Evolutionary conservation across 2,888 invertebrate genomes (phyloP), one percentile per base, ranked within the genome.

Genomic region (Dynastes maya): DNA sequence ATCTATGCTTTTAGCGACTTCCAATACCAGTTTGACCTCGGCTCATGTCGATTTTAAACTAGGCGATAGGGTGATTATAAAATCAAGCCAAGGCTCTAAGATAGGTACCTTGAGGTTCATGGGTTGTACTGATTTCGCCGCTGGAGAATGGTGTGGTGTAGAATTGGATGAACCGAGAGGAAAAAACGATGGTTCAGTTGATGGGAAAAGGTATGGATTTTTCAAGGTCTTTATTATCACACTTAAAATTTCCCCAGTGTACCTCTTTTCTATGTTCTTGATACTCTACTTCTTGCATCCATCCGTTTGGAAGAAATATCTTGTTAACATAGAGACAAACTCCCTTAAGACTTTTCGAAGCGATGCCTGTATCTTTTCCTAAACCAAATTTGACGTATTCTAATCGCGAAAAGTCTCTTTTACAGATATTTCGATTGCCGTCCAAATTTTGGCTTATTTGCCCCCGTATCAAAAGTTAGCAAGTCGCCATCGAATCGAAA

Each of bases 181-280:
- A 76, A 98, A 98, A 90, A 98, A 99, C 89, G 98, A 99, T 87
- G 98, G 99, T 78, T 94, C 96, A 71, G 97, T 98, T 49, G 96
- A 94, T 82, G 98, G 97, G 77, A 95, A 94, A 89, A 95, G 97
- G 97, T 58, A 58, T 3, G 6, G 4, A 37, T 37, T 37, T 37
- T 5, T 37, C 32, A 32, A 2, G 32, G 32, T 32, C 32, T 32
- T 32, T 32, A 32, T 32, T 2, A 2, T 4, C 0, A 32, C 32
- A 32, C 4, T 4, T 32, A 2, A 32, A 32, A 32, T 32, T 2
- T 32, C 32, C 32, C 32, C 32, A 29, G 29, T 29, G 29, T 29
- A 29, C 2, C 29, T 4, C 4, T 32, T 32, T 4, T 32, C 32
- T 32, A 4, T 32, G 32, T 32, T 32, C 32, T 32, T 32, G 32